These are phyloP conservation scores for Seira sanloemensis DNA, from an alignment of 2,888 invertebrate species.

Conservation along the genomic window DNA sequence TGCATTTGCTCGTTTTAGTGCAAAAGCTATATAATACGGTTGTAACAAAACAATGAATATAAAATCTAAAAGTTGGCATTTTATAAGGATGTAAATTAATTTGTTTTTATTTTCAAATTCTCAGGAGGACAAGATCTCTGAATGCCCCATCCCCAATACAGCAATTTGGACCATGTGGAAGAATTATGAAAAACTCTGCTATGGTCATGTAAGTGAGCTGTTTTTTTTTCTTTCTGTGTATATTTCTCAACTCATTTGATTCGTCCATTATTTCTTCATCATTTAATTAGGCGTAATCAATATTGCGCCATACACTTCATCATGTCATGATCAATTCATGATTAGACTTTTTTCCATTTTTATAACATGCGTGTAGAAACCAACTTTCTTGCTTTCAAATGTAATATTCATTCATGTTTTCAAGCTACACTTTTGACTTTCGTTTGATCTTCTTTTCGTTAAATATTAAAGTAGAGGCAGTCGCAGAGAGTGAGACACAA, in stretches of 20 bases:
- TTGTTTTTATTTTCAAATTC: too few relatives aligned
- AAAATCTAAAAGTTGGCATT: too few relatives aligned
- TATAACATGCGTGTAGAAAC: not conserved
- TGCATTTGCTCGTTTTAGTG: too few relatives aligned
- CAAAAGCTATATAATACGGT: too few relatives aligned
- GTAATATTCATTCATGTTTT: too few relatives aligned
- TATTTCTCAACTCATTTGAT: not conserved
- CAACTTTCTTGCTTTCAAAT: slow-evolving; percentile 48
- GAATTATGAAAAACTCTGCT: slow-evolving; percentile 96
- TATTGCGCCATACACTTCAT: not conserved
- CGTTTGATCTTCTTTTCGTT: too few relatives aligned
- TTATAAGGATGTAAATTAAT: not conserved
- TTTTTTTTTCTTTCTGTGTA: slow-evolving; percentile 1
- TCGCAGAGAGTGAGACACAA: not conserved
- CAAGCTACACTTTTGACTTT: too few relatives aligned
- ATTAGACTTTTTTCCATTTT: too few relatives aligned
- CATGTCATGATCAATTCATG: not conserved
- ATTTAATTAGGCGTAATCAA: slow-evolving; percentile 8
- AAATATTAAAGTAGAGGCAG: too few relatives aligned
- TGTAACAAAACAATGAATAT: too few relatives aligned
- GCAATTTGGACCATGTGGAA: slow-evolving; percentile 98
- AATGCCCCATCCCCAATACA: slow-evolving; percentile 97
- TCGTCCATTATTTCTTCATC: slow-evolving; percentile 26
- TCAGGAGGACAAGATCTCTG: slow-evolving; percentile 93
- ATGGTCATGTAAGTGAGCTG: slow-evolving; percentile 94